Evolutionary conservation across 2,888 invertebrate species (phyloP), one percentile per base, ranked within the genome.

Genomic region (Agriopis marginaria): DNA sequence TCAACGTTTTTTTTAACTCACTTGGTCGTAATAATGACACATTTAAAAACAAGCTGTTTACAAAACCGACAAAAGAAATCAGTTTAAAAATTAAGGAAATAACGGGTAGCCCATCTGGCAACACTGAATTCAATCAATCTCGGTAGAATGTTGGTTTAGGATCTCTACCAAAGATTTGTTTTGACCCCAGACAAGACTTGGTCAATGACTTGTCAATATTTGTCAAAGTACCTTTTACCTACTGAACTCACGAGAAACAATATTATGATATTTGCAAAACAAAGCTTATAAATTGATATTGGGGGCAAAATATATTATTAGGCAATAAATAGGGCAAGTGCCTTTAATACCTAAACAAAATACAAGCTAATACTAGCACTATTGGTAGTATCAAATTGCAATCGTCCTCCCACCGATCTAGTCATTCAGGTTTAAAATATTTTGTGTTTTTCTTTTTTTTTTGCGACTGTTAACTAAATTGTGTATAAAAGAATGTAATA

Each of bases 121-220:
- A 62, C 55, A 62, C 42, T 50, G 61, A 42, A 49, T 66, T 42
- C 61, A 66, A 61, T 62, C 61, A 66, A 66, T 66, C 61, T 66
- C 32, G 61, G 55, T 40, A 14, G 55, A 11, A 47, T 66, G 66
- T 66, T 66, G 55, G 40, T 66, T 66, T 66, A 66, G 66, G 66
- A 66, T 62, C 62, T 66, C 40, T 14, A 23, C 49, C 59, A 61
- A 53, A 49, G 61, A 55, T 55, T 62, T 66, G 55, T 62, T 66
- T 60, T 66, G 61, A 66, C 55, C 66, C 49, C 42, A 50, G 50
- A 49, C 58, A 58, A 58, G 45, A 45, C 58, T 58, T 58, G 58
- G 45, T 32, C 58, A 58, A 12, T 58, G 45, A 58, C 58, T 23
- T 47, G 45, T 58, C 58, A 58, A 56, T 56, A 56, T 56, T 17